Evolutionary conservation across 2,113 vertebrate genomes (phyloP), one percentile per base, ranked within the genome.

Genomic region (Geothlypis trichas): DNA sequence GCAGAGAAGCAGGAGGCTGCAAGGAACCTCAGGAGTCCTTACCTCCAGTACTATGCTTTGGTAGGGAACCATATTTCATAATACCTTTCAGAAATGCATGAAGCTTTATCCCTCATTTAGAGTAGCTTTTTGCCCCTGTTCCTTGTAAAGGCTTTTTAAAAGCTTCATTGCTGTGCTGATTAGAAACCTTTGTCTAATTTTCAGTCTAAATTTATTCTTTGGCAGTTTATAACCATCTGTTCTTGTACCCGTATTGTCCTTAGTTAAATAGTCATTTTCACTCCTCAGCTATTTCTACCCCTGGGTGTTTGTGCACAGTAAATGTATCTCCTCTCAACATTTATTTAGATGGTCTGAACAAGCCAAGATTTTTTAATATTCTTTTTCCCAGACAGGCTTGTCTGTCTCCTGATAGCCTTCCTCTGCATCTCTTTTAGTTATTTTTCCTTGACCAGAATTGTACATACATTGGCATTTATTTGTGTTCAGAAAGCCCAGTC

Each of bases 111-210:
- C 44, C 71, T 92, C 80, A 76, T 42, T 95, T 94, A 95, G 65
- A 92, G 66, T 31, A 87, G 42, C 17, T 89, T 95, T 95, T 95
- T 95, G 54, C 84, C 89, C 84, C 89, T 81, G 41, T 35, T 93
- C 77, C 44, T 62, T 65, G 23, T 94, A 92, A 94, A 89, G 69
- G 41, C 80, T 87, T 87, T 96, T 91, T 51, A 84, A 91, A 91
- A 94, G 87, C 89, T 93, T 93, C 87, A 89, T 87, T 95, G 73
- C 87, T 87, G 62, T 93, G 54, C 47, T 95, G 84, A 95, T 95
- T 91, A 94, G 94, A 96, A 95, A 91, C 91, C 91, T 95, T 95
- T 91, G 93, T 96, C 94, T 95, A 92, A 95, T 96, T 97, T 95
- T 41, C 71, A 92, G 62, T 67, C 93, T 95, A 92, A 97, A 97